These are phyloP conservation scores for Eledone cirrhosa DNA, from an alignment of 2,888 invertebrate species.

Conservation along the genomic window DNA sequence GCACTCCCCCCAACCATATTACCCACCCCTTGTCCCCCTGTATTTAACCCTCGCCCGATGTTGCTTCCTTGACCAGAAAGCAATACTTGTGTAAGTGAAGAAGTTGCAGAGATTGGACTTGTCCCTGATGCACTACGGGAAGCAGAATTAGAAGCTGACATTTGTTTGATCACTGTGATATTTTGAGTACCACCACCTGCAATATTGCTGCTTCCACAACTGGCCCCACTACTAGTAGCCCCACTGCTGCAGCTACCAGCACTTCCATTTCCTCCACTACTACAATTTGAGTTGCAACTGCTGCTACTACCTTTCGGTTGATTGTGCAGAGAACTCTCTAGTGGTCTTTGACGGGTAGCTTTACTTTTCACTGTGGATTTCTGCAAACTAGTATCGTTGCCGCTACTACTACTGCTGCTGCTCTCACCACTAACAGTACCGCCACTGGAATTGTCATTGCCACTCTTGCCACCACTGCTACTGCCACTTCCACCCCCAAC, in stretches of 20 bases:
- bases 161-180: constrained; percentile 23
- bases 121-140: constrained; percentile 27
- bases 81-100: constrained; percentile 34
- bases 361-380: constrained; percentile 28
- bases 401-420: not conserved
- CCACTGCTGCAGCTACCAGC: constrained; percentile 27
- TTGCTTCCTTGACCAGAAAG: constrained; percentile 24
- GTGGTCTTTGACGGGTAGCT: constrained; percentile 22
- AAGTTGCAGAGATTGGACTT: constrained; percentile 30
- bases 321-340: constrained; percentile 22
- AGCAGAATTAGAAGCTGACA: constrained; percentile 15
- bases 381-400: not conserved
- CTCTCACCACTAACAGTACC: not conserved
- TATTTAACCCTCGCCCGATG: constrained; percentile 20
- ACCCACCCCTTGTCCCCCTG: constrained; percentile 37
- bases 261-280: constrained; percentile 29
- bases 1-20: constrained; percentile 41
- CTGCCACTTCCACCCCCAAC: constrained; percentile 26
- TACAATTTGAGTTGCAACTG: not conserved
- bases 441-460: not conserved
- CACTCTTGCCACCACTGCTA: constrained; percentile 7
- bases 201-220: constrained; percentile 20
- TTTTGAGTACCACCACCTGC: constrained; percentile 19
- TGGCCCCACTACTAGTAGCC: constrained; percentile 16
- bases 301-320: constrained; percentile 14